Evolutionary conservation across 2,888 invertebrate species (phyloP).

Genomic region (Stomorhina lunata): DNA sequence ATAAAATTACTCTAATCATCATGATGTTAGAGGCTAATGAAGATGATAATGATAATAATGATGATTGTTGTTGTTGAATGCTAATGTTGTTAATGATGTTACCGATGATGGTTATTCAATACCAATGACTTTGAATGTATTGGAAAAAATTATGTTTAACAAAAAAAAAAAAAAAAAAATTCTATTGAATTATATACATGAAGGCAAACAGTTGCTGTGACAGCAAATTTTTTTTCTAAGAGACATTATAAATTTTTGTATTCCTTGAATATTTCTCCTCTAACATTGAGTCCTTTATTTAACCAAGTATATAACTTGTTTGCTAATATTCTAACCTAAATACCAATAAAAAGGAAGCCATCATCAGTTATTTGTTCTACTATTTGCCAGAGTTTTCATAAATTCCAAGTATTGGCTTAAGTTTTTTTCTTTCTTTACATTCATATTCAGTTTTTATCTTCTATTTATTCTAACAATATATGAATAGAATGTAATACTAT

Average conservation of each 20-base stretch:
- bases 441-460: no score
- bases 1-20: no score
- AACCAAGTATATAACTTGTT: no score
- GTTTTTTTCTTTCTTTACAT: constrained; percentile 1
- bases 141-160: not conserved
- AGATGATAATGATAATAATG: constrained; percentile 3
- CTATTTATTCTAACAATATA: no score
- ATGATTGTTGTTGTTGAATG: not conserved
- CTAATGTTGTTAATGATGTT: not conserved
- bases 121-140: not conserved
- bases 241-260: no score
- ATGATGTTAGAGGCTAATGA: no score
- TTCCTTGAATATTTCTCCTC: no score
- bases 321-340: constrained; percentile 49
- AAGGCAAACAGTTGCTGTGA: constrained; percentile 70
- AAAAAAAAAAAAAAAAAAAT: no score
- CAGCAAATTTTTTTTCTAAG: constrained; percentile 68
- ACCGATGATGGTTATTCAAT: constrained; percentile 2
- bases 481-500: no score
- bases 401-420: constrained; percentile 23
- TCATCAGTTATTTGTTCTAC: constrained; percentile 27
- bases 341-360: constrained; percentile 21
- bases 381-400: constrained; percentile 12
- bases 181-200: constrained; percentile 8
- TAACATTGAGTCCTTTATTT: no score